Base-by-base conservation (phyloP, 2,113 vertebrate genomes). In the Thunnus thynnus region DNA sequence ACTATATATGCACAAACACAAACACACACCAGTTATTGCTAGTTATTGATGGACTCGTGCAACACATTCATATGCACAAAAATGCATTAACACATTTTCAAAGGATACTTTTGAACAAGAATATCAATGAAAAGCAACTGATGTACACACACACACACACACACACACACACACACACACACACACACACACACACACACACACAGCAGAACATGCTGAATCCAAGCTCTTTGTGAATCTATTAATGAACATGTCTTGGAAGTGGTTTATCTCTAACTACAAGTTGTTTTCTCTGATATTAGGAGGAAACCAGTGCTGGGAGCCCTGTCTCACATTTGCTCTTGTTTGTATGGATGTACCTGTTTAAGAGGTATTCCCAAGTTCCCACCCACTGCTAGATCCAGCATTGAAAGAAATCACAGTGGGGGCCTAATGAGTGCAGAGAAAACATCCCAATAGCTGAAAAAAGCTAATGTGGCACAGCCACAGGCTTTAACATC, bases 401-500 rank as follows among this genome's bases (percentile, higher is more conserved):
- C 41, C 64, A 71, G 18, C 80, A 62, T 11, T 18, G 60, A 72
- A 54, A 70, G 46, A 76, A 69, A 78, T 80, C 76, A 72, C 66
- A 68, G 48, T 6, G 32, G 61, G 55, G 51, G 69, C 71, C 72
- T 87, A 85, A 90, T 80, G 73, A 87, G 74, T 47, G 66, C 65
- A 90, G 46, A 75, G 36, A 72, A 76, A 76, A 55, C 41, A 72
- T 72, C 57, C 80, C 57, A 68, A 71, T 13, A 77, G 55, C 60
- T 75, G 51, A 78, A 74, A 80, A 81, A 79, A 74, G 27, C 76
- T 75, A 60, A 80, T 81, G 57, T 82, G 64, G 74, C 74, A 70
- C 63, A 71, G 75, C 80, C 70, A 85, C 55, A 63, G 73, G 65
- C 80, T 68, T 76, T 9, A 57, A 79, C 41, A 74, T 80, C 50